Evolutionary conservation across 2,888 invertebrate species (phyloP).

Genomic region (Panzeria rudis): DNA sequence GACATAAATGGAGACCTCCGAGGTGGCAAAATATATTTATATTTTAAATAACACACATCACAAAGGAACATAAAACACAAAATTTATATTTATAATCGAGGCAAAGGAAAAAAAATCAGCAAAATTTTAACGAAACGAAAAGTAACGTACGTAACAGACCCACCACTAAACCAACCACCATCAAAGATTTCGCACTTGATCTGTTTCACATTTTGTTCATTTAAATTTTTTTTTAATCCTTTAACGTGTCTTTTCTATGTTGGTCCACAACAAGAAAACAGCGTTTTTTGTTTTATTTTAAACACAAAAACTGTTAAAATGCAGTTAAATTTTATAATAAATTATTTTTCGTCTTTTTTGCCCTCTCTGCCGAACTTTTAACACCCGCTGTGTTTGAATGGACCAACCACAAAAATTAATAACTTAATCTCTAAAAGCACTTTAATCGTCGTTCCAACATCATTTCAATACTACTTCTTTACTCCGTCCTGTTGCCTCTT

Average conservation of each 20-base stretch:
- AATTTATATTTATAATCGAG: constrained; percentile 57
- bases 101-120: background rate
- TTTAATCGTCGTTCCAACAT: constrained; percentile 66
- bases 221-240: constrained; percentile 46
- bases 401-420: constrained; percentile 70
- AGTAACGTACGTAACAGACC: constrained; percentile 16
- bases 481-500: background rate
- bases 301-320: constrained; percentile 67
- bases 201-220: constrained; percentile 57
- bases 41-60: constrained; percentile 58
- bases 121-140: background rate
- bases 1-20: constrained; percentile 64
- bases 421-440: constrained; percentile 71
- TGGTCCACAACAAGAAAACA: background rate
- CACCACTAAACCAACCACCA: constrained; percentile 48
- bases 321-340: constrained; percentile 69
- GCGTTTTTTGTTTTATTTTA: constrained; percentile 53
- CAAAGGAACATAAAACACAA: constrained; percentile 32
- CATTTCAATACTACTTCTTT: constrained; percentile 36
- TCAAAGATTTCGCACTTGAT: constrained; percentile 65
- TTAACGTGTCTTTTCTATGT: constrained; percentile 42
- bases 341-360: constrained; percentile 27
- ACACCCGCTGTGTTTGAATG: constrained; percentile 67
- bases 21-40: constrained; percentile 68
- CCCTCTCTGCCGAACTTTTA: constrained; percentile 49